Evolutionary conservation across 2,888 invertebrate genomes (phyloP).

Genomic region (Epirrhoe alternata): DNA sequence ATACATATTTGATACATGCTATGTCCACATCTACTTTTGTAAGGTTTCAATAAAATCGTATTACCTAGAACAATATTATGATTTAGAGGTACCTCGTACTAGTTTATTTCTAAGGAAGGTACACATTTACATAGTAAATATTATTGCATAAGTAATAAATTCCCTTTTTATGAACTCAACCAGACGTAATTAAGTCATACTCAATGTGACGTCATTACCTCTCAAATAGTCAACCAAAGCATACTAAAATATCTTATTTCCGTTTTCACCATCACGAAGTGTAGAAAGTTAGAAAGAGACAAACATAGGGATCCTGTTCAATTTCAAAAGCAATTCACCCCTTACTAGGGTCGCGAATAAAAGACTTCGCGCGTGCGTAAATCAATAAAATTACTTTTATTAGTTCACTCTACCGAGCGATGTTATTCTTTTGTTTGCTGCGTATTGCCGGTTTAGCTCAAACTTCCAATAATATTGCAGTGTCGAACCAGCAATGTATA

Average conservation of each 20-base stretch:
- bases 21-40: too few relatives aligned
- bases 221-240: conserved; percentile 31
- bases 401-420: conserved; percentile 35
- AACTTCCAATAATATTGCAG: fast-evolving
- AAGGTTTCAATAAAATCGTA: too few relatives aligned
- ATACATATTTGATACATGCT: too few relatives aligned
- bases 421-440: conserved; percentile 3
- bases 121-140: too few relatives aligned
- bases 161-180: neutral
- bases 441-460: conserved; percentile 51
- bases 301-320: conserved; percentile 30
- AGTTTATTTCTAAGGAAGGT: too few relatives aligned
- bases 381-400: conserved; percentile 70
- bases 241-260: conserved; percentile 22
- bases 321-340: conserved; percentile 50
- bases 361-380: conserved; percentile 74
- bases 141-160: too few relatives aligned
- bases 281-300: conserved; percentile 48
- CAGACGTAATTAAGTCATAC: neutral
- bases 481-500: conserved; percentile 53
- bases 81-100: too few relatives aligned
- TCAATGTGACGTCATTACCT: neutral
- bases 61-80: too few relatives aligned
- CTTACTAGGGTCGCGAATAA: conserved; percentile 61
- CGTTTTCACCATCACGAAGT: conserved; percentile 25